phyloP scores from a whole-genome alignment of 1,140 invertebrate species.

The Lordiphosa collinella region DNA sequence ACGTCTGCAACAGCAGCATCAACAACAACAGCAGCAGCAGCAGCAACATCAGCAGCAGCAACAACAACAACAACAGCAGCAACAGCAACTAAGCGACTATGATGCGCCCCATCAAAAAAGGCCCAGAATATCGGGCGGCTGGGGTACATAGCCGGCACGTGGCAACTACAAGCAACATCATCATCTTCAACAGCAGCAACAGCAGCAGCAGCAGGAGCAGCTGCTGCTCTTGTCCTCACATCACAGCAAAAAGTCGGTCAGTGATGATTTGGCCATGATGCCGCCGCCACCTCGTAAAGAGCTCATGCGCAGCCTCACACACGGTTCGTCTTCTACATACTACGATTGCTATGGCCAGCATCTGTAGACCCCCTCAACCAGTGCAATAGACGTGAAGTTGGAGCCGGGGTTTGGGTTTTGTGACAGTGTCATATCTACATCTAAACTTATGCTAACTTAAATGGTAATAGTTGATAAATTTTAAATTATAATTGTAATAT shows the following conservation, averaged over 20 bases:
- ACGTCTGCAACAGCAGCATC: slow-evolving; percentile 80
- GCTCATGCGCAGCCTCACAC: slow-evolving; percentile 12
- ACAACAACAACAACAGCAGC: slow-evolving; percentile 60
- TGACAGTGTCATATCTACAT: slow-evolving; percentile 77
- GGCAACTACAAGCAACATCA: slow-evolving; percentile 52
- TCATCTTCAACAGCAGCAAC: slow-evolving; percentile 18
- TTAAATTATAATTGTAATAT: slow-evolving; percentile 38
- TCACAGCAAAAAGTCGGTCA: slow-evolving; percentile 19
- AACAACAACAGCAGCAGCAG: slow-evolving; percentile 60
- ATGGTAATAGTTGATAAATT: slow-evolving; percentile 58
- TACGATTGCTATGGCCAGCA: slow-evolving; percentile 56
- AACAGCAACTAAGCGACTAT: slow-evolving; percentile 85
- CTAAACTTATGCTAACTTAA: slow-evolving; percentile 62
- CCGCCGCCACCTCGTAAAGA: slow-evolving; percentile 65
- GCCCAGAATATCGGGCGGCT: slow-evolving; percentile 89
- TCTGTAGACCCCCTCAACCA: slow-evolving; percentile 28
- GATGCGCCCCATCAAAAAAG: slow-evolving; percentile 90
- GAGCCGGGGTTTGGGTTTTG: slow-evolving; percentile 34
- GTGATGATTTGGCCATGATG: slow-evolving; percentile 63
- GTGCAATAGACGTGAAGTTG: slow-evolving; percentile 58
- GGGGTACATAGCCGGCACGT: slow-evolving; percentile 87
- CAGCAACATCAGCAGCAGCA: slow-evolving; percentile 66
- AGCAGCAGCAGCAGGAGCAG: slow-evolving; percentile 22
- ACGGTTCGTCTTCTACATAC: slow-evolving; percentile 7
- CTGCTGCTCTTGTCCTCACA: slow-evolving; percentile 1